Base-by-base conservation (phyloP, 2,113 vertebrate species). In the Myrmophylax atrothorax region DNA sequence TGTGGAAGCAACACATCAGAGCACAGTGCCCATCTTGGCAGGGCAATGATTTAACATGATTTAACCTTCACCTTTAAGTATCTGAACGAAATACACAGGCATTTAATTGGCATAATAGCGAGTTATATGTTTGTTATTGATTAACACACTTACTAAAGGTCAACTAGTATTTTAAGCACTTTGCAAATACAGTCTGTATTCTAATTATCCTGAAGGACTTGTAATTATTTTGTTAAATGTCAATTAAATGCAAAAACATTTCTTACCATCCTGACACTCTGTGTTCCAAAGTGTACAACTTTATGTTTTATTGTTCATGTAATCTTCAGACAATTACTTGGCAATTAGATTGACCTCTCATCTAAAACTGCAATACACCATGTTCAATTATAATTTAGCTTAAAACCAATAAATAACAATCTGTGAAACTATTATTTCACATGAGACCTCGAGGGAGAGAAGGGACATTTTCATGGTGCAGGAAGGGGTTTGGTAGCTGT, bases 221-320 rank as follows among this genome's bases (percentile, higher is more conserved):
- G 86, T 78, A 96, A 97, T 97, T 94, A 95, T 89, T 98, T 94
- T 94, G 84, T 95, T 95, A 96, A 95, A 97, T 96, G 91, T 96
- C 92, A 96, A 96, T 97, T 97, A 95, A 95, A 97, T 97, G 82
- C 95, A 94, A 93, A 95, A 73, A 35, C 38, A 75, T 87, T 85
- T 84, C 38, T 90, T 73, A 74, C 44, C 18, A 67, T 59, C n/a
- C 66, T 63, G 64, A 87, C 22, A 20, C 37, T 50, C 44, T 50
- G 68, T 19, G 52, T 85, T 79, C 93, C 91, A 62, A 86, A 94
- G 44, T 66, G 62, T 75, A 74, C 25, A 80, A 81, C 37, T 95
- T 94, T 33, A 62, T 85, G 56, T 66, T 96, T 93, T 73, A 90
- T 91, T 82, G 66, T 55, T 90, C 55, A 10, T 49, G 6, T 64